Evolutionary conservation across 2,797 vertebrate species (phyloP).

Genomic region (Cynodonichthys magdalenae): DNA sequence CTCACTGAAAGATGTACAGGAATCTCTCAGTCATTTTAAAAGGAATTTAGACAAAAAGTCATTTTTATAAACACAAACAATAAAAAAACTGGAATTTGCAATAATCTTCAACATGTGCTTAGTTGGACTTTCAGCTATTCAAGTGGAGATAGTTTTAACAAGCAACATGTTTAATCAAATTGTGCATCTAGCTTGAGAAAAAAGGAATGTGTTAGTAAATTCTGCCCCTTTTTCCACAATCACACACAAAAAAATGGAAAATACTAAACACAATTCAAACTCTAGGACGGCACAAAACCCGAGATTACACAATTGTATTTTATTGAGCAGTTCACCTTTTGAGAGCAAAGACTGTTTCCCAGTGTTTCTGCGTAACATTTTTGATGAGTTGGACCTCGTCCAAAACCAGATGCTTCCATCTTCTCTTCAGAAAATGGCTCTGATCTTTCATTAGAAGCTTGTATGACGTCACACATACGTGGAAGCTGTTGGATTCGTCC

Average conservation of each 20-base stretch:
- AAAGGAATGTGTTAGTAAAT: too few species aligned
- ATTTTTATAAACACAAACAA: not conserved
- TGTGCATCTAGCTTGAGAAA: too few species aligned
- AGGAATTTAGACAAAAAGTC: not conserved
- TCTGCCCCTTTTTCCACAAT: too few species aligned
- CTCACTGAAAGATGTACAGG: conserved; percentile 77
- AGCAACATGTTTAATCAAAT: too few species aligned
- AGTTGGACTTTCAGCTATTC: not conserved
- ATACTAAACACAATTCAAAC: not conserved
- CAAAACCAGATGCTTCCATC: conserved; percentile 90
- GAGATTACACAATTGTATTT: not conserved
- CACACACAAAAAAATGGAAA: not conserved
- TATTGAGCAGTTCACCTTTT: conserved; percentile 79
- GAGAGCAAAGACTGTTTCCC: conserved; percentile 89
- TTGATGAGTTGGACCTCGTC: conserved; percentile 93
- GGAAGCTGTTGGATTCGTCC: conserved; percentile 89
- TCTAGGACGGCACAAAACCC: too few species aligned
- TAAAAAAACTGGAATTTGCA: conserved; percentile 1
- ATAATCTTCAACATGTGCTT: not conserved
- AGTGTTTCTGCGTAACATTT: conserved; percentile 92
- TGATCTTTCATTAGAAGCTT: conserved; percentile 92
- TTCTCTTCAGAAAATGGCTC: conserved; percentile 85
- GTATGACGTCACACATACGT: conserved; percentile 93
- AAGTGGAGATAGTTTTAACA: too few species aligned
- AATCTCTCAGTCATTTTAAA: conserved; percentile 1